Evolutionary conservation across 2,113 vertebrate species (phyloP).

Genomic region (Centropristis striata): DNA sequence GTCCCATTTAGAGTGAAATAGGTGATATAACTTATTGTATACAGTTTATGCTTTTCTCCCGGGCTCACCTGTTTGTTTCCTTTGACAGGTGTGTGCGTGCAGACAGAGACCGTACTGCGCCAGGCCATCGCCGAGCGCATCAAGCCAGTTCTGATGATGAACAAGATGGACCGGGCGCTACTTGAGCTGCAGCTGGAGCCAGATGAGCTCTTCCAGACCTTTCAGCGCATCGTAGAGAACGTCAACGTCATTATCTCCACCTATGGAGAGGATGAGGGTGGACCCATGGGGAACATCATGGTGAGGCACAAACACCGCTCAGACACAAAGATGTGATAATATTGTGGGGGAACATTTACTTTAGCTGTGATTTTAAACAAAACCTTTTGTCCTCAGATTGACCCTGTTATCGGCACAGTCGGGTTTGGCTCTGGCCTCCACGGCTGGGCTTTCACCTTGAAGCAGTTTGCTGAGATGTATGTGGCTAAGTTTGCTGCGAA

Average conservation of each 20-base stretch:
- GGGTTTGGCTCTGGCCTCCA: constrained; percentile 97
- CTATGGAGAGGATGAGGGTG: constrained; percentile 93
- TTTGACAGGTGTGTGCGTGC: constrained; percentile 92
- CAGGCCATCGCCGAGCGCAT: constrained; percentile 97
- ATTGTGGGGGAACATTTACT: neutral
- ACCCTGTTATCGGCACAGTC: constrained; percentile 92
- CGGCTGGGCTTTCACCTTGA: constrained; percentile 98
- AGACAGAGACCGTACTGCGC: constrained; percentile 95
- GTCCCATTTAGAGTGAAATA: no score
- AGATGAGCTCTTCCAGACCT: constrained; percentile 93
- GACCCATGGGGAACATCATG: constrained; percentile 98
- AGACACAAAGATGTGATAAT: neutral
- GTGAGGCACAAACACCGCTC: constrained; percentile 74
- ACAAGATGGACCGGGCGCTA: constrained; percentile 97
- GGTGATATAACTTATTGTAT: no score
- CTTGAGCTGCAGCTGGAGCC: constrained; percentile 94
- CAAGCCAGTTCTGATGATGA: constrained; percentile 98
- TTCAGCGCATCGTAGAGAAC: constrained; percentile 96
- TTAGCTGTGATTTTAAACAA: neutral
- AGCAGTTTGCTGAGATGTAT: constrained; percentile 99
- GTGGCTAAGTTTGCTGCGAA: constrained; percentile 95
- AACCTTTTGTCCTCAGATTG: constrained; percentile 84
- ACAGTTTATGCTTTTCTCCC: neutral
- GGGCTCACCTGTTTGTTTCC: constrained; percentile 6
- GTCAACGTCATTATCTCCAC: constrained; percentile 98